These are phyloP conservation scores for Glaucopsyche alexis DNA, from an alignment of 2,888 invertebrate genomes.

Conservation along the genomic window DNA sequence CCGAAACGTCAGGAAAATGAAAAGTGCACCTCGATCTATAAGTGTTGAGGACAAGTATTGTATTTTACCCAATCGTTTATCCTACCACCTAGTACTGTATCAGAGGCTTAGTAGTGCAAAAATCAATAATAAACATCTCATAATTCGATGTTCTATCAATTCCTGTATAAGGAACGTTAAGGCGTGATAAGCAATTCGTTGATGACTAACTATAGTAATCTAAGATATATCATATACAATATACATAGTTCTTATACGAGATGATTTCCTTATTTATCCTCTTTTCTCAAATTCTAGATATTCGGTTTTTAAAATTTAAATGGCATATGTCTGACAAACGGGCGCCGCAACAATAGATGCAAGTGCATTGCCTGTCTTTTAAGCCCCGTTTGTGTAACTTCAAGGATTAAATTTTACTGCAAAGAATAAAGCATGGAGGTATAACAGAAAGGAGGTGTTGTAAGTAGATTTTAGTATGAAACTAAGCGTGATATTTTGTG, in stretches of 20 bases:
- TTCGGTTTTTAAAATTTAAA: not conserved
- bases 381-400: too few species aligned
- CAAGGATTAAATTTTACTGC: too few species aligned
- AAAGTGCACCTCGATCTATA: too few species aligned
- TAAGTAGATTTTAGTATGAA: too few species aligned
- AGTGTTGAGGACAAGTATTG: not conserved
- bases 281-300: not conserved
- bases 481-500: too few species aligned
- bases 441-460: too few species aligned
- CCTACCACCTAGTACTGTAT: not conserved
- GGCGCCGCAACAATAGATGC: too few species aligned
- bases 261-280: not conserved
- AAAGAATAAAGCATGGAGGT: too few species aligned
- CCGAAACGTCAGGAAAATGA: too few species aligned
- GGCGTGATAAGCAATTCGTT: slow-evolving; percentile 24
- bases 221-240: not conserved
- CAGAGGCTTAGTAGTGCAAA: not conserved
- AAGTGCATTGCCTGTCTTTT: too few species aligned
- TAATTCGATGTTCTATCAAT: slow-evolving; percentile 31
- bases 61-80: not conserved
- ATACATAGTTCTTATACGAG: not conserved
- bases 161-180: slow-evolving; percentile 28
- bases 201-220: not conserved
- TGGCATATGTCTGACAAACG: too few species aligned
- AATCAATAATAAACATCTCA: not conserved